A percentile compares a stretch with the other conserved stretches of the same genome.
Conservation (phyloP, 2,113 vertebrate genomes). For the Capreolus pygargus region DNA sequence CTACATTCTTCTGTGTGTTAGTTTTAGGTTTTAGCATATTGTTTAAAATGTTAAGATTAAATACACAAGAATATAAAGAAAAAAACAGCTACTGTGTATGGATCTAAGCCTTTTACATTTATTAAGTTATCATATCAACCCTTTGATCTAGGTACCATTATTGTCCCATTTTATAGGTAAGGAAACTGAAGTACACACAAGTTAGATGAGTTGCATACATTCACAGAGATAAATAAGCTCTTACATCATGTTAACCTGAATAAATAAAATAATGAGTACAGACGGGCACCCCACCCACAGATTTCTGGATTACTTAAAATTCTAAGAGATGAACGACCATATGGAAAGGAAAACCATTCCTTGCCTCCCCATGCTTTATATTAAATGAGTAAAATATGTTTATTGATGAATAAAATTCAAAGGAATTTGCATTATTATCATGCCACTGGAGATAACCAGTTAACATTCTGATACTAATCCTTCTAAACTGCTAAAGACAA, state of each 20-base stretch:
- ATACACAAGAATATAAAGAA: neutral
- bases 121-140: neutral
- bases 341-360: neutral
- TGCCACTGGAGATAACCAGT: neutral
- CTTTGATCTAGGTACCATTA: neutral
- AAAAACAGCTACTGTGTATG: neutral
- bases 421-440: neutral
- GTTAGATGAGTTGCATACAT: neutral
- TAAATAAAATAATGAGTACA: neutral
- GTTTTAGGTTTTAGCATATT: neutral
- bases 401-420: neutral
- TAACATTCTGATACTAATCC: neutral
- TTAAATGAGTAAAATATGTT: neutral
- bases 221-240: neutral
- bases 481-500: neutral
- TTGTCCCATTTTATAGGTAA: neutral
- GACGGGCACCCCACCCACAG: neutral
- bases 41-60: neutral
- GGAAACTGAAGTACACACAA: neutral
- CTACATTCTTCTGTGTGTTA: neutral
- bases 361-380: neutral
- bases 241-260: neutral
- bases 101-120: neutral
- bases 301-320: neutral
- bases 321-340: neutral